Evolutionary conservation across 2,888 invertebrate species (phyloP).

Genomic region (Euphydryas editha): DNA sequence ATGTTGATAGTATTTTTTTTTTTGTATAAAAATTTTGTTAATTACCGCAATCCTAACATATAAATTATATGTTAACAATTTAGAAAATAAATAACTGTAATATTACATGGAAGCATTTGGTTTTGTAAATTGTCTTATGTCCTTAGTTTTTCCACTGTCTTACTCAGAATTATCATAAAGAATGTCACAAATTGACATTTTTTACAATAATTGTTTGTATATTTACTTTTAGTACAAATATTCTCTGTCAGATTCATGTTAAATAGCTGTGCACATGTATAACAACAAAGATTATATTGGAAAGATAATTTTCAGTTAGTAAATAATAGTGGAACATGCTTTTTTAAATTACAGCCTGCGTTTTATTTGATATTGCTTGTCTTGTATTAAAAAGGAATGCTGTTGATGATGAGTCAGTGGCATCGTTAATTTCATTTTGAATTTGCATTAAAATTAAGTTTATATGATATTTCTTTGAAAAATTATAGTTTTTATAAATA

Average conservation of each 20-base stretch:
- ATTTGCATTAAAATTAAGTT: background rate
- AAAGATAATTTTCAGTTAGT: conserved; percentile 70
- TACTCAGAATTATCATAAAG: background rate
- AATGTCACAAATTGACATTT: conserved; percentile 12
- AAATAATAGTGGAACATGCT: conserved; percentile 76
- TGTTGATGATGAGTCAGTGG: background rate
- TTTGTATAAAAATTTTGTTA: background rate
- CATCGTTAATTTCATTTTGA: background rate
- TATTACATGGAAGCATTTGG: background rate
- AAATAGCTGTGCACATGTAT: conserved; percentile 71
- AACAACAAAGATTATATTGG: conserved; percentile 60
- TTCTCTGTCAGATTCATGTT: conserved; percentile 56
- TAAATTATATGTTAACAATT: background rate
- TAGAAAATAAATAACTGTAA: background rate
- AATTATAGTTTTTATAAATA: conserved; percentile 11
- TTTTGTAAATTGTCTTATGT: background rate
- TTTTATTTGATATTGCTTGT: conserved; percentile 54
- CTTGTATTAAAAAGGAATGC: background rate
- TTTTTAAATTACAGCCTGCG: conserved; percentile 65
- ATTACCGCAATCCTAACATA: background rate
- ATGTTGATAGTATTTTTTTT: conserved; percentile 1
- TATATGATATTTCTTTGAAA: background rate
- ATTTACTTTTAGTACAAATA: conserved; percentile 16
- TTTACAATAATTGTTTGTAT: conserved; percentile 2
- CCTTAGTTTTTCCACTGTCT: background rate